Base-by-base conservation (phyloP, 2,797 vertebrate genomes). In the Melanotaenia nigrans region DNA sequence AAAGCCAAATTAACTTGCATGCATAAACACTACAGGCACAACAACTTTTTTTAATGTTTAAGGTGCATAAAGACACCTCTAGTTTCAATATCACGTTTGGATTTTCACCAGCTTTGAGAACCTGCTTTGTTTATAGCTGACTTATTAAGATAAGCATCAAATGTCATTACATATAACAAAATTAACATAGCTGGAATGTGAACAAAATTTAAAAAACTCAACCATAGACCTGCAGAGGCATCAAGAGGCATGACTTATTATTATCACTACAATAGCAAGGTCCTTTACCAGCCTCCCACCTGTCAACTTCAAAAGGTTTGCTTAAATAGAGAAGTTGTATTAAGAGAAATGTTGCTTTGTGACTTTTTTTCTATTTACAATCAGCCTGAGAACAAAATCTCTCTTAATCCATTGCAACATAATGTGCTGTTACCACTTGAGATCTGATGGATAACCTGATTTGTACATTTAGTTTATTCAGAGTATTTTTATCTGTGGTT, bases 1-100 rank as follows among this genome's bases (percentile, higher is more conserved):
- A 71, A 82, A 71, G 65, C 72, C 72, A 13, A 61, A 58, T 42
- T 2, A 56, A 67, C 35, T 3, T 47, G 71, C 73, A 64, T 76
- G 79, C 78, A 70, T 76, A 54, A 74, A 12, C 45, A 25, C 51
- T 42, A 18, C 30, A 75, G 38, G 38, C 12, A n/a, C 25, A n/a
- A 14, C 38, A 62, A 16, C 7, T 10, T 20, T 28, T 28, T 61
- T 18, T 66, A 3, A 13, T 75, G 70, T 69, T 73, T 58, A 24
- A 68, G 63, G 35, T 73, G 55, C 68, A 65, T 40, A 36, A 45
- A 25, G n/a, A 32, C 10, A 54, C 1, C 22, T 54, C 14, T 30
- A 3, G 40, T 53, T 53, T 65, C 13, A 33, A 18, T 33, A 22
- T 63, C 22, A 22, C 45, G 0, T 20, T 22, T 22, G 20, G 47